phyloP scores from a whole-genome alignment of 2,888 invertebrate species.

The Drosophila testacea region DNA sequence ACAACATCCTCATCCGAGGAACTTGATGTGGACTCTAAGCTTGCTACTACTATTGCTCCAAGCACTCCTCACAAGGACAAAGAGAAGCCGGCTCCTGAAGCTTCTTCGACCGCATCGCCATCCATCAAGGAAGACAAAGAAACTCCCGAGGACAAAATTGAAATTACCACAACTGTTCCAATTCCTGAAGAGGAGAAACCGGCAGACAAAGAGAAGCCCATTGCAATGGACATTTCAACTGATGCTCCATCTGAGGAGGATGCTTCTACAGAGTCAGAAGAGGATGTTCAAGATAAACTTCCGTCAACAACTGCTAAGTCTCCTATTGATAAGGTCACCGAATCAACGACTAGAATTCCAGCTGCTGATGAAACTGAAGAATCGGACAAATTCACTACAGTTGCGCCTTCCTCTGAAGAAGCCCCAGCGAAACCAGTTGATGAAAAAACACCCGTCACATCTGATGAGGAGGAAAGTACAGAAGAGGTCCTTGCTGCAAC shows the following conservation, averaged over 20 bases:
- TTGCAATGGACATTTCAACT: slow-evolving; percentile 31
- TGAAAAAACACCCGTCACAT: slow-evolving; percentile 36
- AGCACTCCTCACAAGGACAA: slow-evolving; percentile 31
- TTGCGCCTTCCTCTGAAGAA: slow-evolving; percentile 38
- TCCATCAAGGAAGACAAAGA: slow-evolving; percentile 34
- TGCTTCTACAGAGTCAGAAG: slow-evolving; percentile 55
- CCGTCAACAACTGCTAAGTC: slow-evolving; percentile 40
- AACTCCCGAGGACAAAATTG: slow-evolving; percentile 29
- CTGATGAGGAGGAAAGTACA: slow-evolving; percentile 33
- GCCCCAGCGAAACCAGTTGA: slow-evolving; percentile 30
- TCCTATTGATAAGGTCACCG: slow-evolving; percentile 41
- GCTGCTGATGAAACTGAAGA: slow-evolving; percentile 30
- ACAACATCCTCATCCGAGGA: slow-evolving; percentile 26
- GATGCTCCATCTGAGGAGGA: slow-evolving; percentile 37
- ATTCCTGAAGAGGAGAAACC: slow-evolving; percentile 30
- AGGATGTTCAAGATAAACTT: slow-evolving; percentile 39
- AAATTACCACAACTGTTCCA: slow-evolving; percentile 32
- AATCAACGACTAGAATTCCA: slow-evolving; percentile 42
- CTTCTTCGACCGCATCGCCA: slow-evolving; percentile 30
- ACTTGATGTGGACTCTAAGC: slow-evolving; percentile 30
- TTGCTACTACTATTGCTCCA: slow-evolving; percentile 29
- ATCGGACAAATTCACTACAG: slow-evolving; percentile 45
- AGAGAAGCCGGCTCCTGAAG: slow-evolving; percentile 10
- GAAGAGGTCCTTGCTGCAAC: slow-evolving; percentile 18
- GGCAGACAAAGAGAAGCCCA: slow-evolving; percentile 32